Evolutionary conservation across 2,888 invertebrate species (phyloP).

Genomic region (Ectropis crepuscularia): DNA sequence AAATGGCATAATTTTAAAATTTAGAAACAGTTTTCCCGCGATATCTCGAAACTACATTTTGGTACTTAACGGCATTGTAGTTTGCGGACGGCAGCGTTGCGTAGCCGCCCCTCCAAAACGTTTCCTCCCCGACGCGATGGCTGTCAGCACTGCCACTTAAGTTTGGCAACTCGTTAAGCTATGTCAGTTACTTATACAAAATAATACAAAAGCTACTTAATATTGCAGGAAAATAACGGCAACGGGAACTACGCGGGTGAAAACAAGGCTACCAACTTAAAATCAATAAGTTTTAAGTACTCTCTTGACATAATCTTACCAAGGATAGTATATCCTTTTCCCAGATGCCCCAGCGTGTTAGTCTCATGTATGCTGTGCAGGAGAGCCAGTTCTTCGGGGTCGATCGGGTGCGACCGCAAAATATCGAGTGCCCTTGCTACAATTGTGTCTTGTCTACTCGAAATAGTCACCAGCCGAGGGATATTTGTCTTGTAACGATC

Average conservation of each 20-base stretch:
- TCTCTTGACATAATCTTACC: conserved; percentile 45
- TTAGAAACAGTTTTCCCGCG: too few species aligned
- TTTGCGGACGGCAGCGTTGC: too few species aligned
- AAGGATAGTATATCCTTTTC: conserved; percentile 84
- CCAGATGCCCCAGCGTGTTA: conserved; percentile 80
- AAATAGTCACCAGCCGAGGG: conserved; percentile 80
- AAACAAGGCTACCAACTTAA: neutral
- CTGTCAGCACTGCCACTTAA: too few species aligned
- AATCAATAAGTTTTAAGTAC: conserved; percentile 45
- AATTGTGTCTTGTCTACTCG: conserved; percentile 82
- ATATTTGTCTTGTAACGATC: conserved; percentile 53
- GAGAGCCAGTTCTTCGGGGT: conserved; percentile 75
- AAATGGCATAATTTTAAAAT: too few species aligned
- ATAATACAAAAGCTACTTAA: too few species aligned
- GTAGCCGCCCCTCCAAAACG: too few species aligned
- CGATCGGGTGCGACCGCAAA: conserved; percentile 55
- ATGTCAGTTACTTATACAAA: too few species aligned
- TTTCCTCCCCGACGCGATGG: too few species aligned
- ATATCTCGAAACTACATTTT: too few species aligned
- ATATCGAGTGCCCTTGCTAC: conserved; percentile 57
- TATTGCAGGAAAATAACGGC: neutral
- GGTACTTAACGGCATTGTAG: too few species aligned
- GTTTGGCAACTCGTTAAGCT: too few species aligned
- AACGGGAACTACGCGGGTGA: neutral
- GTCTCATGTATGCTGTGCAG: conserved; percentile 73